These are phyloP conservation scores for Silurus asotus DNA, from an alignment of 2,113 vertebrate species.

Conservation along the genomic window DNA sequence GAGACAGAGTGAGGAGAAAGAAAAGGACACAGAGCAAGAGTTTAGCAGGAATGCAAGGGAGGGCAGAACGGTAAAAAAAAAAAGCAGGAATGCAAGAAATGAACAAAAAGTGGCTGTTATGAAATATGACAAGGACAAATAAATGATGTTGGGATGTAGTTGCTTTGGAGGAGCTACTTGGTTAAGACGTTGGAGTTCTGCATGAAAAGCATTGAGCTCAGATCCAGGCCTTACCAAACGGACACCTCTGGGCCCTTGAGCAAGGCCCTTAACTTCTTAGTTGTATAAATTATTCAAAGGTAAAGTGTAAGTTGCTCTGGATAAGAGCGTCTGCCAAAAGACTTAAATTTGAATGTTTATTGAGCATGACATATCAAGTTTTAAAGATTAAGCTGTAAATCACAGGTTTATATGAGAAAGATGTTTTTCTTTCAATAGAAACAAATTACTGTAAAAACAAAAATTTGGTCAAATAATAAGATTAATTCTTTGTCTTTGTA, in stretches of 20 bases:
- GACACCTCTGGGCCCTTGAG: too few relatives aligned
- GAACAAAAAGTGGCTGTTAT: slow-evolving; percentile 2
- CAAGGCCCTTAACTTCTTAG: too few relatives aligned
- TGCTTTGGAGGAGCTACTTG: too few relatives aligned
- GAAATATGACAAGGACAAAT: slow-evolving; percentile 30
- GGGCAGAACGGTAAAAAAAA: not conserved
- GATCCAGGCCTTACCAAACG: too few relatives aligned
- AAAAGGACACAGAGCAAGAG: slow-evolving; percentile 41
- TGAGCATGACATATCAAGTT: not conserved
- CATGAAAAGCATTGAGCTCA: too few relatives aligned
- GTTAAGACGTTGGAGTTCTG: too few relatives aligned
- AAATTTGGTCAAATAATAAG: not conserved
- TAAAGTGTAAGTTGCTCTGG: too few relatives aligned
- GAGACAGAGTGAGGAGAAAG: slow-evolving; percentile 51
- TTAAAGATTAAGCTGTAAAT: not conserved
- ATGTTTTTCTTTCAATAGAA: not conserved
- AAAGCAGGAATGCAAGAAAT: slow-evolving; percentile 7
- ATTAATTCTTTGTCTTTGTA: not conserved
- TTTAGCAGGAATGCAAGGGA: slow-evolving; percentile 31
- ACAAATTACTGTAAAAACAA: not conserved
- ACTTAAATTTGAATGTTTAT: too few relatives aligned
- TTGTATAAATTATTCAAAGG: too few relatives aligned
- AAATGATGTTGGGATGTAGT: not conserved
- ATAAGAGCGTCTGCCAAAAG: too few relatives aligned
- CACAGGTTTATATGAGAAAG: not conserved